Conservation (phyloP, 1,140 invertebrate genomes). For the Cydia strobilella region DNA sequence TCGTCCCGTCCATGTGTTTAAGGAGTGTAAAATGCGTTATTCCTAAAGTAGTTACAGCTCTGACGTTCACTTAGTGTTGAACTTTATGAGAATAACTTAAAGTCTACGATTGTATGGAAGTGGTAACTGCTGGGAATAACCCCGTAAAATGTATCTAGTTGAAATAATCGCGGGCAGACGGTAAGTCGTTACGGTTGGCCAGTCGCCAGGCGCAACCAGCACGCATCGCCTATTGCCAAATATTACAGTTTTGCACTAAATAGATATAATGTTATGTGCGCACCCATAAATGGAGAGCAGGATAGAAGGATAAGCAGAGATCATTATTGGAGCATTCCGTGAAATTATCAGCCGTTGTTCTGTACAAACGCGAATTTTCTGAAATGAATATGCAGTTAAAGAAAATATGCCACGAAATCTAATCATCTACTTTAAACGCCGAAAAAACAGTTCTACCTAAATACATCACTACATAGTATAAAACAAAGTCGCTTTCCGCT, state of each 20-base stretch:
- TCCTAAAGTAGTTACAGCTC: not conserved
- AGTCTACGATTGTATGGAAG: not conserved
- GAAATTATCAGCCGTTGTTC: too few relatives aligned
- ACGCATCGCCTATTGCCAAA: slow-evolving; percentile 21
- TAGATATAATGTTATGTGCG: not conserved
- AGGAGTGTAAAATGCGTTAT: slow-evolving; percentile 27
- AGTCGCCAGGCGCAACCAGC: not conserved
- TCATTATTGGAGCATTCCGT: too few relatives aligned
- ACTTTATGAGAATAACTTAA: not conserved
- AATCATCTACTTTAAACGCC: too few relatives aligned
- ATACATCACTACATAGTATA: too few relatives aligned
- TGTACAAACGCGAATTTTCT: too few relatives aligned
- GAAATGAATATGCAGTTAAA: too few relatives aligned
- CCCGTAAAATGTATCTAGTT: slow-evolving; percentile 34
- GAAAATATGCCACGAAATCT: too few relatives aligned
- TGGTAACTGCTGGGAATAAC: slow-evolving; percentile 12
- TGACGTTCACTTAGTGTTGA: not conserved
- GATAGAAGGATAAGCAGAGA: too few relatives aligned
- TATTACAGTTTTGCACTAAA: slow-evolving; percentile 14
- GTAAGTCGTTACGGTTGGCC: slow-evolving; percentile 28
- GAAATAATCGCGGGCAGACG: slow-evolving; percentile 33
- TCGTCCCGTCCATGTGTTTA: slow-evolving; percentile 25
- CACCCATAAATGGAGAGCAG: not conserved
- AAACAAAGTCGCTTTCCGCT: too few relatives aligned
- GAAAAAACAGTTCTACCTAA: too few relatives aligned